Base-by-base conservation (phyloP, 1,140 invertebrate genomes). In the Cryptotermes secundus region DNA sequence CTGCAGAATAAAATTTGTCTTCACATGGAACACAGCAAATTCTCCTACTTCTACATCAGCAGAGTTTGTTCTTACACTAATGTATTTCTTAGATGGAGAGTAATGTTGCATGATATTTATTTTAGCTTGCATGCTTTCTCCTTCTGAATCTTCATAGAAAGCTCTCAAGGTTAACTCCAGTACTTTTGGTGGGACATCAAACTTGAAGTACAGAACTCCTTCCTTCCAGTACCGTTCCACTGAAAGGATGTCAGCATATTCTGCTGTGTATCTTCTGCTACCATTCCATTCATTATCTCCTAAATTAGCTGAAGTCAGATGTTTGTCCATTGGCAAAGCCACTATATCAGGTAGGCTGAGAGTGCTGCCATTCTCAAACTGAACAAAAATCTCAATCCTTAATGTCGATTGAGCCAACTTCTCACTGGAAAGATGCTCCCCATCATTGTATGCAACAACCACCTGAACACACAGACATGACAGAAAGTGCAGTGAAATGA, bases 21-120 rank as follows among this genome's bases (percentile, higher is more conserved):
- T 88, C 0, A 92, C 89, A 86, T 92, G 91, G 84, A 92, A 88
- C 36, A 91, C 87, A 0, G 89, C 90, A 87, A 89, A 92, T 86
- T 92, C 89, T 34, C 89, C 90, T 12, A 90, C 88, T 22, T 85
- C 84, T 22, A 88, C 87, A 38, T 88, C 85, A 12, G 83, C 83
- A 35, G 89, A 89, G 83, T 88, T 89, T 4, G 90, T 89, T 80
- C 87, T 87, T 2, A 92, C 88, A 42, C 87, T 88, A 2, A 92
- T 86, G 84, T 88, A 89, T 83, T 88, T 87, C 79, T 86, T 86
- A 34, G 86, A 84, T 34, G 87, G 86, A 2, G 89, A 89, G 84
- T 87, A 87, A 35, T 87, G 86, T 3, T 88, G 85, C 24, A 88
- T 85, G 79, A 87, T 88, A 38, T 86, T 86, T 1, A 88, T 84